Percentiles rank a stretch among this genome's conserved stretches.
Conservation (phyloP, 2,888 invertebrate species). For the Cephus nigrinus region DNA sequence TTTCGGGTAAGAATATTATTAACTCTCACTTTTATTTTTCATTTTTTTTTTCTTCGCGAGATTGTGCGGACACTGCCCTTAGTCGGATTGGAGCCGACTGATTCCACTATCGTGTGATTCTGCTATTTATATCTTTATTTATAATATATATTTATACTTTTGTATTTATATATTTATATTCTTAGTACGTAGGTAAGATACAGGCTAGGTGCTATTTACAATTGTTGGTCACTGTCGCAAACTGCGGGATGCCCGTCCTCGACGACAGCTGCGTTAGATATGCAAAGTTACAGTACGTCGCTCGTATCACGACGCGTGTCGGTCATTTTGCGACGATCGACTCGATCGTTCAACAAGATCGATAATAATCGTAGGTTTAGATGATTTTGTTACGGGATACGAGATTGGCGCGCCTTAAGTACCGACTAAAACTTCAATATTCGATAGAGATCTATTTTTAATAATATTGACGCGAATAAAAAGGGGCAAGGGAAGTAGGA, state of each 20-base stretch:
- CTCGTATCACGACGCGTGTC: slow-evolving; percentile 31
- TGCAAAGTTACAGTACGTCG: slow-evolving; percentile 45
- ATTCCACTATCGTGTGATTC: not conserved
- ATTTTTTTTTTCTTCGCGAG: slow-evolving; percentile 33
- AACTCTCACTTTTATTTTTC: slow-evolving; percentile 1
- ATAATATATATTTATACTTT: slow-evolving; percentile 41
- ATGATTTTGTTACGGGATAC: no score
- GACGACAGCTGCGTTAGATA: slow-evolving; percentile 46
- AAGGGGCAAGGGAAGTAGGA: not conserved
- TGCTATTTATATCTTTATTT: slow-evolving; percentile 33
- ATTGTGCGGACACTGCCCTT: slow-evolving; percentile 24
- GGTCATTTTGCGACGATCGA: slow-evolving; percentile 25
- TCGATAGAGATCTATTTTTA: no score
- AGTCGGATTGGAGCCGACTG: not conserved
- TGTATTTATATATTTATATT: slow-evolving; percentile 32
- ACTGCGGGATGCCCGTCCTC: slow-evolving; percentile 32
- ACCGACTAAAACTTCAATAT: no score
- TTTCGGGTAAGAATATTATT: slow-evolving; percentile 1
- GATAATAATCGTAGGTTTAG: not conserved
- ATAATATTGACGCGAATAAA: not conserved
- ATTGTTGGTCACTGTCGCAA: slow-evolving; percentile 54
- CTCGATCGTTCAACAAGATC: not conserved
- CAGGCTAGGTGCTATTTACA: slow-evolving; percentile 54
- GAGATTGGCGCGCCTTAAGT: no score
- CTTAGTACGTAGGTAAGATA: slow-evolving; percentile 45